These are phyloP conservation scores for Malachius bipustulatus DNA, from an alignment of 2,888 invertebrate species.

Conservation along the genomic window DNA sequence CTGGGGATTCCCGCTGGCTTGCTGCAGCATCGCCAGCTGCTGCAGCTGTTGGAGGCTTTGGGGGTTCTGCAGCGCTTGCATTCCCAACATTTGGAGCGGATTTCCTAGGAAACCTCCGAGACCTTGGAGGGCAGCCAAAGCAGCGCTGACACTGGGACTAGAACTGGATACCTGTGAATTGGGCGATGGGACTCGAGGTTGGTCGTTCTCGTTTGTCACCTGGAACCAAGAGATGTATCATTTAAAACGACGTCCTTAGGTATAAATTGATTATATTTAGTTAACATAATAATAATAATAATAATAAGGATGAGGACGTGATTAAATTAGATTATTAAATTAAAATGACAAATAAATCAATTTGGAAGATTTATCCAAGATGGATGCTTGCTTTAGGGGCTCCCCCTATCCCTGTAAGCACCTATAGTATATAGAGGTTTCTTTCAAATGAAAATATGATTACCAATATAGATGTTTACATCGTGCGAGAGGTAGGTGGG, in stretches of 20 bases:
- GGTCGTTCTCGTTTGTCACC: slow-evolving; percentile 34
- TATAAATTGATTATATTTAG: too few species aligned
- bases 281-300: too few species aligned
- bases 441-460: too few species aligned
- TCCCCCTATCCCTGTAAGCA: too few species aligned
- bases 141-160: slow-evolving; percentile 33
- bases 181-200: slow-evolving; percentile 31
- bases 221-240: slow-evolving; percentile 23
- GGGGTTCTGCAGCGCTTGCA: slow-evolving; percentile 49
- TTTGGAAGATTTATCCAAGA: too few species aligned
- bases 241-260: background rate
- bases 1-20: slow-evolving; percentile 42
- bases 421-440: too few species aligned
- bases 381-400: too few species aligned
- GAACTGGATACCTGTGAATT: slow-evolving; percentile 35
- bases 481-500: too few species aligned
- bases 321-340: too few species aligned
- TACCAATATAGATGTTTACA: too few species aligned
- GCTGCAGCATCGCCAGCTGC: slow-evolving; percentile 53
- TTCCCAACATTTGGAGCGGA: slow-evolving; percentile 35
- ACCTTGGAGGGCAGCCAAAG: slow-evolving; percentile 40
- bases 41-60: slow-evolving; percentile 53
- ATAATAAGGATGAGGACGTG: too few species aligned
- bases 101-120: slow-evolving; percentile 35
- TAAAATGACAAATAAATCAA: too few species aligned